Percentiles rank a stretch among this genome's conserved stretches.
phyloP scores from a whole-genome alignment of 2,113 vertebrate genomes.

The Mirounga angustirostris region DNA sequence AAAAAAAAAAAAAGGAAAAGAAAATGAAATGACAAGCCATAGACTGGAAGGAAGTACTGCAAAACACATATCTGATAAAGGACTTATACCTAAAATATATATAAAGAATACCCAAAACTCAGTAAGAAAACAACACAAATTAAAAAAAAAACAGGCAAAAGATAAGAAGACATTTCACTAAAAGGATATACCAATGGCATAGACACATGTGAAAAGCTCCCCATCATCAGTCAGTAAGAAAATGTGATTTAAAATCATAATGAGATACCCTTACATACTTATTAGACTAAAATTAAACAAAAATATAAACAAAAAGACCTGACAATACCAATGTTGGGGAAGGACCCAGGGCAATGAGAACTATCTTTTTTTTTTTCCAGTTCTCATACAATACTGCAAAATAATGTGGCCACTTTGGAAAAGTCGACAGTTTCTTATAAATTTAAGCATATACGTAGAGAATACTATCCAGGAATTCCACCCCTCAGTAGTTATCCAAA shows the following conservation, averaged over 20 bases:
- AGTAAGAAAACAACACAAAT: background rate
- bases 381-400: background rate
- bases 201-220: background rate
- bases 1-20: too few relatives aligned
- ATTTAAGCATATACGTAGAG: background rate
- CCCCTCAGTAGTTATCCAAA: background rate
- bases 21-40: background rate
- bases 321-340: background rate
- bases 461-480: background rate
- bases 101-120: background rate
- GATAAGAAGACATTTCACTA: background rate
- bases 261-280: background rate
- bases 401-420: background rate
- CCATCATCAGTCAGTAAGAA: background rate
- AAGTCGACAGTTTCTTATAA: background rate
- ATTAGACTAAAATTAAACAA: slow-evolving; percentile 21
- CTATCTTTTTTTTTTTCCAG: background rate
- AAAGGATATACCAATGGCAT: background rate
- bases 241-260: slow-evolving; percentile 19
- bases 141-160: background rate
- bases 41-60: background rate
- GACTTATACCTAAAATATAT: background rate
- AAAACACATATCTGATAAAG: background rate
- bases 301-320: background rate
- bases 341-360: background rate